Evolutionary conservation across 2,797 vertebrate species (phyloP), one percentile per base, ranked within the genome.

Genomic region (Myripristis jacobus): DNA sequence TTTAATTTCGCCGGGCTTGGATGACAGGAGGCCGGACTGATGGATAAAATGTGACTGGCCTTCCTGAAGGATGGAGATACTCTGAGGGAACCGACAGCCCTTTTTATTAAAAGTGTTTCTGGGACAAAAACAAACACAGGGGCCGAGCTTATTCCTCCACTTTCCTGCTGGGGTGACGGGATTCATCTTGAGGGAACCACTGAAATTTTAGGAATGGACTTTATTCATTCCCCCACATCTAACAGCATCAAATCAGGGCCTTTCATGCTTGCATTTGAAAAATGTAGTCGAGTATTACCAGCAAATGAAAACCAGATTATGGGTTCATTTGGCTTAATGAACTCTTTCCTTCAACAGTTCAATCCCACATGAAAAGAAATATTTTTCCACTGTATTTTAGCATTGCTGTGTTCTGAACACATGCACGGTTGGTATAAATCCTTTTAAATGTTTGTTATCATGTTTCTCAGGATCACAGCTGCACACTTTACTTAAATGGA

Each of bases 1-100:
- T 95, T 94, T 92, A 91, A 95, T 95, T 95, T 93, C 57, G 89
- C 76, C 27, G 83, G 84, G 89, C 88, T 91, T 92, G 88, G 93
- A 94, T 93, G 93, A 94, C 93, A 94, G 89, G 91, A 92, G 92
- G 88, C 81, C 24, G 75, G 86, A 89, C 90, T 93, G 92, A 94
- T 91, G 88, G 91, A 91, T 92, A 89, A 92, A 93, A 92, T 87
- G 88, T 83, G 88, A 61, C 88, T 51, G 75, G 88, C 86, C 87
- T 91, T 93, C 91, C 88, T 93, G 85, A 92, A 91, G 88, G 89
- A 93, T 88, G 83, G 77, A 92, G 83, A 93, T 84, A 81, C 65
- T 80, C 89, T 88, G 69, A 51, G 65, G 36, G 84, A 82, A 79
- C 82, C 77, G 80, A 79, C 79, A 68, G 85, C 66, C 75, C 75